Conservation (phyloP, 2,113 vertebrate species). For the Mobula hypostoma region DNA sequence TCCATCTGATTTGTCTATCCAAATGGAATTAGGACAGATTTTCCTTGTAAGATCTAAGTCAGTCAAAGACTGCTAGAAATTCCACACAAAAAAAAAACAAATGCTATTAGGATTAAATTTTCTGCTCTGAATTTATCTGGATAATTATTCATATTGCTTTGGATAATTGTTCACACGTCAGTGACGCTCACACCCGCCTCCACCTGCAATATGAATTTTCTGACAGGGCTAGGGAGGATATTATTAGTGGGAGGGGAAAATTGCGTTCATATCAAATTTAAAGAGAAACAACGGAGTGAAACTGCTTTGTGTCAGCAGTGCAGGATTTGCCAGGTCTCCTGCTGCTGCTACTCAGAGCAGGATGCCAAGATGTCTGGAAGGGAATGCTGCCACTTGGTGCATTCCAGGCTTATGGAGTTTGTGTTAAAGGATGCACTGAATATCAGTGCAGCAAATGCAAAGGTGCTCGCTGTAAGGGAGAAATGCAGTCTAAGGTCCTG, state of each 20-base stretch:
- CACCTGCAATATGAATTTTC: background rate
- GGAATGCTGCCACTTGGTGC: too few relatives aligned
- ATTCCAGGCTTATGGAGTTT: too few relatives aligned
- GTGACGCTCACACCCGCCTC: too few relatives aligned
- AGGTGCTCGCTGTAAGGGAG: too few relatives aligned
- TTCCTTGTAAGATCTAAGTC: background rate
- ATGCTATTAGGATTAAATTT: background rate
- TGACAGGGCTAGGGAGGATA: background rate
- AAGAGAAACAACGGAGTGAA: background rate
- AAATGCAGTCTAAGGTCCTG: too few relatives aligned
- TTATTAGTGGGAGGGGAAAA: background rate
- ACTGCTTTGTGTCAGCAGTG: background rate
- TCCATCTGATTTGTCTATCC: background rate
- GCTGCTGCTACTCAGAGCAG: too few relatives aligned
- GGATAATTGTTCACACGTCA: background rate
- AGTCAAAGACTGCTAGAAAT: background rate
- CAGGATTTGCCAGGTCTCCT: background rate
- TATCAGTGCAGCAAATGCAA: too few relatives aligned
- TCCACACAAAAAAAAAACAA: background rate
- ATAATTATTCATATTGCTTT: background rate
- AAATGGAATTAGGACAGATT: background rate
- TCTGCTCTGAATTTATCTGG: background rate
- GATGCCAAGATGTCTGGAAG: too few relatives aligned
- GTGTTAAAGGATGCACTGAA: too few relatives aligned
- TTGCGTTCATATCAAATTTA: background rate